Conservation (phyloP, 2,797 vertebrate genomes). For the Miichthys miiuy region DNA sequence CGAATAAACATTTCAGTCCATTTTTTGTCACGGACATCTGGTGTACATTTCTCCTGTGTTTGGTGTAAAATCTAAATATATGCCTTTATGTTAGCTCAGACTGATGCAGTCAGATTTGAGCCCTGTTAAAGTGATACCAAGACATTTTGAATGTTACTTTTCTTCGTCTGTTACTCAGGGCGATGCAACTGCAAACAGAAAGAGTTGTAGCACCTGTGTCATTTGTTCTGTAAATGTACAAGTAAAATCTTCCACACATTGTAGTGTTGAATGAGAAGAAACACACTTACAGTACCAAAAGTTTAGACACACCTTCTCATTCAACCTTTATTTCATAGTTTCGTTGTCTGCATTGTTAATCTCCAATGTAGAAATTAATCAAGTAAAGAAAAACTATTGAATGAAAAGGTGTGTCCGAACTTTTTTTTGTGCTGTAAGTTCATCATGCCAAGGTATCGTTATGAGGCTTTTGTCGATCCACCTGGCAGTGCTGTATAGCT, state of each 20-base stretch:
- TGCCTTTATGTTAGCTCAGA: slow-evolving; percentile 21
- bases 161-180: slow-evolving; percentile 18
- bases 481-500: slow-evolving; percentile 39
- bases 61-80: slow-evolving; percentile 39
- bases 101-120: slow-evolving; percentile 22
- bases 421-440: slow-evolving; percentile 1
- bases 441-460: slow-evolving; percentile 57
- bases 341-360: no score
- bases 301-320: no score
- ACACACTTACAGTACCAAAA: not conserved
- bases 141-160: slow-evolving; percentile 59
- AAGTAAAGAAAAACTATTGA: no score
- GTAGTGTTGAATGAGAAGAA: slow-evolving; percentile 12
- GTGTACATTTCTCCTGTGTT: slow-evolving; percentile 40
- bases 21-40: slow-evolving; percentile 35
- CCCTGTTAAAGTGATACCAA: slow-evolving; percentile 34
- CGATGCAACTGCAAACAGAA: not conserved
- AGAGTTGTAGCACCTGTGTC: not conserved
- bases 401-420: no score
- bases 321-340: no score
- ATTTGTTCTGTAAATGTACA: slow-evolving; percentile 15
- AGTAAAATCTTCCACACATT: slow-evolving; percentile 25
- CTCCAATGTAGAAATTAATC: no score
- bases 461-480: slow-evolving; percentile 31
- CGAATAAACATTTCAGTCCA: slow-evolving; percentile 25